Base-by-base conservation (phyloP, 2,888 invertebrate species). In the Euproctis similis region DNA sequence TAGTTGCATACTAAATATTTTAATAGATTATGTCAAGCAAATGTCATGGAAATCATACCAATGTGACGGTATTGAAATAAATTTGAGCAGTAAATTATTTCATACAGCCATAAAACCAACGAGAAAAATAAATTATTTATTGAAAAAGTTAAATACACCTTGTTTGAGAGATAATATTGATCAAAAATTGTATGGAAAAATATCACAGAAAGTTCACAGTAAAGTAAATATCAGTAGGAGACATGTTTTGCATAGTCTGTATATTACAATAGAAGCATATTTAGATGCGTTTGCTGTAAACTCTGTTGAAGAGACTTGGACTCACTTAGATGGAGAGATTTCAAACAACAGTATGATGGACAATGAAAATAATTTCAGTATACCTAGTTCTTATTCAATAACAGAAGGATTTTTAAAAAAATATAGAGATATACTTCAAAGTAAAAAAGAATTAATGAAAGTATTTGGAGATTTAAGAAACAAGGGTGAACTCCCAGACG, bases 251-350 rank as follows among this genome's bases (percentile, higher is more conserved):
- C 56, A 63, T 21, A 39, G 46, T 11, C 36, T 82, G n/a, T 80
- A 65, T 31, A 49, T 67, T 11, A 62, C 71, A 13, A 41, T 80
- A 19, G 61, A 72, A 30, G 72, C 78, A n/a, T 72, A 65, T 44
- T 53, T 82, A 36, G 68, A 81, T 40, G 51, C 72, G 2, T 78
- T 67, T 35, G 73, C 55, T 54, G 50, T 82, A 3, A 55, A 60
- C 35, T 32, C 48, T 31, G 54, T 78, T 20, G 64, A 72, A 47
- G 64, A 73, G 30, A 70, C 58, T 21, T 58, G 76, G 37, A 60
- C 63, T 18, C 37, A 34, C 17, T 42, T 74, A 25, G 80, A 76
- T 55, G 53, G 69, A 22, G 37, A 58, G 39, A 31, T 65, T 2
- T 21, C 39, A 13, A 26, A 35, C 25, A 38, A 35, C 9, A 34